Percentiles rank a stretch among this genome's conserved stretches.
phyloP scores from a whole-genome alignment of 1,140 invertebrate genomes.

The Phocides pigmalion region DNA sequence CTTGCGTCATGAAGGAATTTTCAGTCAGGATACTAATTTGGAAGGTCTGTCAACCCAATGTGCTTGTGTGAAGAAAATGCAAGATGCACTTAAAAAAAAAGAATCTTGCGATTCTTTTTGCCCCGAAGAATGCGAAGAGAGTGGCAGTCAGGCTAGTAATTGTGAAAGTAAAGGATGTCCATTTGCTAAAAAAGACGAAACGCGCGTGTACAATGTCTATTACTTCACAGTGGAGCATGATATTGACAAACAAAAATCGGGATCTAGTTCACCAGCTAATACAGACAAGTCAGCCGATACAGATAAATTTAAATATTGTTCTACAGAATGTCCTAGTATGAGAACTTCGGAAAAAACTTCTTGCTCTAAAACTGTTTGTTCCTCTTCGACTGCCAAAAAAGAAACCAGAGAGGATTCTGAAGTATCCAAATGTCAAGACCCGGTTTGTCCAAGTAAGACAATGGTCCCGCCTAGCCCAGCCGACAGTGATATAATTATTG shows the following conservation, averaged over 20 bases:
- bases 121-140: constrained; percentile 56
- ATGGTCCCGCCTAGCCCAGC: constrained; percentile 58
- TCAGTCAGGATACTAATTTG: constrained; percentile 48
- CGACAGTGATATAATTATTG: constrained; percentile 64
- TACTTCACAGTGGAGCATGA: constrained; percentile 73
- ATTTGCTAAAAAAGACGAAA: constrained; percentile 37
- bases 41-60: constrained; percentile 70
- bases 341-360: constrained; percentile 53
- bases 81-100: constrained; percentile 57
- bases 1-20: constrained; percentile 63
- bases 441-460: constrained; percentile 46
- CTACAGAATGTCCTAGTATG: constrained; percentile 59
- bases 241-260: constrained; percentile 45
- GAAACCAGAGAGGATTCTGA: constrained; percentile 32
- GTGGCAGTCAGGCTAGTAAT: constrained; percentile 45
- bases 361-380: constrained; percentile 64
- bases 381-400: constrained; percentile 38
- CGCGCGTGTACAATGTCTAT: constrained; percentile 64
- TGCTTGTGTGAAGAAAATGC: constrained; percentile 67
- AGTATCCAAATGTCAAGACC: constrained; percentile 42
- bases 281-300: constrained; percentile 41
- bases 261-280: constrained; percentile 37
- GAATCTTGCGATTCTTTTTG: constrained; percentile 52
- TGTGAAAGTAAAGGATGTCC: constrained; percentile 64
- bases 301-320: constrained; percentile 58